Base-by-base conservation (phyloP, 2,888 invertebrate genomes). In the Eilema griseolum region DNA sequence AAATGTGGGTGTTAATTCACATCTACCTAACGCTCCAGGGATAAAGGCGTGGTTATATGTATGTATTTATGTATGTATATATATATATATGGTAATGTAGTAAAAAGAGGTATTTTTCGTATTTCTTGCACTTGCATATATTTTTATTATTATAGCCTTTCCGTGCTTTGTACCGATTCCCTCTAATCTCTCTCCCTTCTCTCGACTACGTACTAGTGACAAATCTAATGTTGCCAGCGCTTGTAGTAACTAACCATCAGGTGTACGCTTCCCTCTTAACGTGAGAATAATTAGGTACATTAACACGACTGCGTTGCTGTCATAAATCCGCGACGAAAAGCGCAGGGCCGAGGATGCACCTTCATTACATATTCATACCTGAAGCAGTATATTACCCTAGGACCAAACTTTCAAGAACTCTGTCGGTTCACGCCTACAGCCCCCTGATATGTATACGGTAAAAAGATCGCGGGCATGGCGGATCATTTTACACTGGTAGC, bases 311-410 rank as follows among this genome's bases (percentile, higher is more conserved):
- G 5, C n/a, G n/a, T n/a, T 52, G 52, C 52, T n/a, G n/a, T 2
- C n/a, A 52, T 52, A 52, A 52, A 52, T 52, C 52, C 8, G 8
- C n/a, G 52, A 52, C 52, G 52, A 52, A 20, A 52, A 52, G 52
- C n/a, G 52, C 52, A 52, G 52, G 20, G 46, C 20, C 20, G n/a
- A 10, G 52, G 52, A 52, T 52, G 52, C 52, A 52, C 52, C 52
- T 52, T 52, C 52, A 52, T 52, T 52, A 52, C 52, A 52, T 52
- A 52, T 52, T 52, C 52, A 52, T 52, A n/a, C n/a, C 52, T 52
- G n/a, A 52, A 52, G n/a, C n/a, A 52, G 20, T 52, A n/a, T 2
- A 52, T n/a, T n/a, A 46, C 20, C 20, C 46, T 46, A 20, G 5
- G n/a, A 10, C 20, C 52, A 52, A 52, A 52, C n/a, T n/a, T n/a